A percentile compares a stretch with the other conserved stretches of the same genome.
Evolutionary conservation across 2,888 invertebrate species (phyloP).

Genomic region (Cataglyphis livida): DNA sequence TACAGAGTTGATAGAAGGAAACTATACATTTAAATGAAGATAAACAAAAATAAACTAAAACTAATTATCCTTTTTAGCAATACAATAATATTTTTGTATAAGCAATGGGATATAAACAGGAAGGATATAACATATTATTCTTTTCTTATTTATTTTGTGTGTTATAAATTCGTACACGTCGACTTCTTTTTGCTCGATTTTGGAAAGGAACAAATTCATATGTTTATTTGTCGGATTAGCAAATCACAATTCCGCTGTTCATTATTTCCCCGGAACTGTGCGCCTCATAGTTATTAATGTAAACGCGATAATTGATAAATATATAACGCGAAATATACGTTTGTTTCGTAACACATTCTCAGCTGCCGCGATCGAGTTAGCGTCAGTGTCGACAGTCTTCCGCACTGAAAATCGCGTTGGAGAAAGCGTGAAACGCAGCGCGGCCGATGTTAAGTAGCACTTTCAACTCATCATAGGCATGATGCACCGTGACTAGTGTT

Average conservation of each 20-base stretch:
- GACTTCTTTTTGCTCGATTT: background rate
- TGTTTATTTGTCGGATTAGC: background rate
- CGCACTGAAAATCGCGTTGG: constrained; percentile 78
- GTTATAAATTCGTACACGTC: background rate
- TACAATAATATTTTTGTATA: too few species aligned
- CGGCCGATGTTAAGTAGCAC: constrained; percentile 71
- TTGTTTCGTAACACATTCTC: constrained; percentile 52
- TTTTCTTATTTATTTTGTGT: background rate
- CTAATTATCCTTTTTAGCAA: too few species aligned
- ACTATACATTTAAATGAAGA: too few species aligned
- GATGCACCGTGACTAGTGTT: constrained; percentile 9
- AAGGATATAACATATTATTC: background rate
- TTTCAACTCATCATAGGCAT: constrained; percentile 67
- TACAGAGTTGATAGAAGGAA: too few species aligned
- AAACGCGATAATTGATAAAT: constrained; percentile 44
- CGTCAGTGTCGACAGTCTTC: constrained; percentile 43
- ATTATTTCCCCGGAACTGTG: constrained; percentile 27
- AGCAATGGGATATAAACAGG: background rate
- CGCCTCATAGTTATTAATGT: constrained; percentile 14
- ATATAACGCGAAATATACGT: constrained; percentile 29
- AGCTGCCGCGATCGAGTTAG: constrained; percentile 25
- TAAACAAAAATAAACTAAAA: too few species aligned
- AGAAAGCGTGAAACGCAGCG: constrained; percentile 80
- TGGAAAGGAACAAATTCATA: background rate
- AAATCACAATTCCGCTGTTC: constrained; percentile 5